Base-by-base conservation (phyloP, 2,113 vertebrate genomes). In the Silurus glanis region DNA sequence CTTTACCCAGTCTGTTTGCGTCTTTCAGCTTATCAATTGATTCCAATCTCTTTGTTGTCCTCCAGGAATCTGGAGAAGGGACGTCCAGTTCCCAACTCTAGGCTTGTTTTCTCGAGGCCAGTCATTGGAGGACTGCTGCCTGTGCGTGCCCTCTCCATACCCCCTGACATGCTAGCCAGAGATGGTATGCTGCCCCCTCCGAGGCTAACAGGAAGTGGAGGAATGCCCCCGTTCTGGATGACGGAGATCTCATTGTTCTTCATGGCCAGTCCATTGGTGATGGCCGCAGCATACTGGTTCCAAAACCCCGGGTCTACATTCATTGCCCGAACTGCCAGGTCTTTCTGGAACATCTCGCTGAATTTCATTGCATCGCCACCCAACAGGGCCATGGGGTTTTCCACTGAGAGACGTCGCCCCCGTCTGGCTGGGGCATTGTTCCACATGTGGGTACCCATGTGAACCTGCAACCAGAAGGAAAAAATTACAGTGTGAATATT, bases 381-480 rank as follows among this genome's bases (percentile, higher is more conserved):
- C 0, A 99, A 94, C 92, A 99, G 93, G 69, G 98, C 97, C 97
- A 99, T 98, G 84, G 98, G 98, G 91, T 99, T 99, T 92, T 99
- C 98, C 89, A 99, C 97, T 0, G 98, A 99, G 49, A 99, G 96
- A 37, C 98, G 96, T 55, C 98, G 97, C 84, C 98, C 98, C 0
- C 98, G 96, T n/a, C 98, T 94, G 4, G 98, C 98, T 0, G 98
- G 98, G 45, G 98, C 97, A 0, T 99, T 99, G 95, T 99, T 99
- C 98, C 98, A 99, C 98, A 99, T 99, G 93, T 99, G 98, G 8
- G 98, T 99, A 85, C 98, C 98, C 98, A 99, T 99, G 93, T 99
- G 98, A 89, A 99, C 98, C 98, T 99, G 94, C 82, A 8, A 64
- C 28, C 84, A 76, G 88, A 17, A 45, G 14, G 10, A 17, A 64